A percentile compares a stretch with the other conserved stretches of the same genome.
Evolutionary conservation across 2,888 invertebrate species (phyloP).

Genomic region (Latheticus oryzae): DNA sequence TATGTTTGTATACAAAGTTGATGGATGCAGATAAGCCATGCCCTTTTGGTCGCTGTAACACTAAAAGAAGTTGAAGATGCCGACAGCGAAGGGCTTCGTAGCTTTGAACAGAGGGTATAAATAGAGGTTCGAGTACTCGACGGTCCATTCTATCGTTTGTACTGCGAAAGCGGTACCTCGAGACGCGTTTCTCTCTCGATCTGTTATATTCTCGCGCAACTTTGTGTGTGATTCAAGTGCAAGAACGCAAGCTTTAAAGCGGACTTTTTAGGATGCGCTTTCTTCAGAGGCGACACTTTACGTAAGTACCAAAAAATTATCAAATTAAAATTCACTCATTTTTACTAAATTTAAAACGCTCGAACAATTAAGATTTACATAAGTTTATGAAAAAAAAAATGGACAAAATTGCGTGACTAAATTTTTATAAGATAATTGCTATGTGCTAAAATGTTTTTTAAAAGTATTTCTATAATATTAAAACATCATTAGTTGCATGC

Average conservation of each 20-base stretch:
- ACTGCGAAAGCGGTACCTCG: slow-evolving; percentile 44
- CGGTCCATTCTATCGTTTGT: slow-evolving; percentile 43
- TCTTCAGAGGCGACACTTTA: slow-evolving; percentile 29
- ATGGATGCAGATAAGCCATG: slow-evolving; percentile 14
- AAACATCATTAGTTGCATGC: too few relatives aligned
- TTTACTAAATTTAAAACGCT: too few relatives aligned
- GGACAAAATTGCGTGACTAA: too few relatives aligned
- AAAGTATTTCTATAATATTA: too few relatives aligned
- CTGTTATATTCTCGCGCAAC: slow-evolving; percentile 28
- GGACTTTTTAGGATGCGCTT: slow-evolving; percentile 29
- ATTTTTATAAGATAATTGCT: too few relatives aligned
- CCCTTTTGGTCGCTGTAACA: slow-evolving; percentile 14
- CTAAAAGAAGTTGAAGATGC: slow-evolving; percentile 24
- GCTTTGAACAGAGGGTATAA: slow-evolving; percentile 41
- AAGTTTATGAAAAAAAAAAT: too few relatives aligned
- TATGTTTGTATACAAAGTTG: slow-evolving; percentile 5
- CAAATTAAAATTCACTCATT: background rate
- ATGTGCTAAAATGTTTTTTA: too few relatives aligned
- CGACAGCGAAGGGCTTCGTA: slow-evolving; percentile 27
- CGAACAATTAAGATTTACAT: too few relatives aligned
- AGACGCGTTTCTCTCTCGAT: slow-evolving; percentile 21
- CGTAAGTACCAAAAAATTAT: slow-evolving; percentile 30
- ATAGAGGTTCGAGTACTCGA: slow-evolving; percentile 44
- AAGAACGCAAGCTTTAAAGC: slow-evolving; percentile 29
- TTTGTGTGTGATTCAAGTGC: slow-evolving; percentile 30